Evolutionary conservation across 2,113 vertebrate species (phyloP), one percentile per base, ranked within the genome.

Genomic region (Ictalurus punctatus): DNA sequence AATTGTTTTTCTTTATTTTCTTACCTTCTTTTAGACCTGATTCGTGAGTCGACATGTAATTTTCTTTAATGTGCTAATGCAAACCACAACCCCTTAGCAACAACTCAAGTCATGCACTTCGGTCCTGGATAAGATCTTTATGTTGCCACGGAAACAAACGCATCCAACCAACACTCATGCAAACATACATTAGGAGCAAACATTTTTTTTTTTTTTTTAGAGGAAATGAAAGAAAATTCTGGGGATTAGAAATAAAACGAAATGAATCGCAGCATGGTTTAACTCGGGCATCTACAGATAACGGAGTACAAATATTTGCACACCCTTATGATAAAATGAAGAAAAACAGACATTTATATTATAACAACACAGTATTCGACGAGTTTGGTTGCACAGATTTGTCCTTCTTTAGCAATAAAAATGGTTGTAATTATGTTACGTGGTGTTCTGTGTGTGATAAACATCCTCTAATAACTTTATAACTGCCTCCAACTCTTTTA

Each of bases 131-230:
- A 76, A 88, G 81, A 90, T 91, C 91, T 86, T 85, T 88, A 87
- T 86, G 91, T 95, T 90, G 89, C 92, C 91, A 93, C 94, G 90
- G 89, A 91, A 93, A 94, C 92, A 93, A 92, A 92, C 82, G 88
- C 85, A 52, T 88, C 87, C 65, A 88, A 92, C 91, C 88, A 90
- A 76, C 61, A 74, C 44, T 73, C 83, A 82, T 86, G 80, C 74
- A 79, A 88, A 88, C 87, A 40, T 67, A 58, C 56, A 10, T 81
- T 81, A 78, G 86, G 87, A 90, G 89, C 85, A 44, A 48, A 7
- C 40, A 40, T 48, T 48, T 48, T 48, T 10, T 52, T 52, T 9
- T 52, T 52, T 48, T 10, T 52, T 52, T 10, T 87, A 86, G 58
- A 79, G 21, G 23, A 27, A 78, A 88, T 88, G 82, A 44, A 84